Evolutionary conservation across 2,113 vertebrate species (phyloP).

Genomic region (Misgurnus mizolepis): DNA sequence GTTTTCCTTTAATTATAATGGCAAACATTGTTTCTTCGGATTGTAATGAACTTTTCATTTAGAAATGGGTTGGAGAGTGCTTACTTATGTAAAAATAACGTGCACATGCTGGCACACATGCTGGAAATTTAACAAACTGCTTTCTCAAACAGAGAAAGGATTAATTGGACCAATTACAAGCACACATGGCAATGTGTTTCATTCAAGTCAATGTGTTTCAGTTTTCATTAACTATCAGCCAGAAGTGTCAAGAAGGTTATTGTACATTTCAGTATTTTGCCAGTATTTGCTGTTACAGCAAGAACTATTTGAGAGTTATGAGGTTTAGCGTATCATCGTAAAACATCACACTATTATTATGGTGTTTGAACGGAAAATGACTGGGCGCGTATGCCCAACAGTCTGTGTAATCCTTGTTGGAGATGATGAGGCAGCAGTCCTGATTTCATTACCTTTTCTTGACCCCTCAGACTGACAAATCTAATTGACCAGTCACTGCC

Average conservation of each 20-base stretch:
- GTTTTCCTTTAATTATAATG: not conserved
- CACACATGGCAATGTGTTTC: not conserved
- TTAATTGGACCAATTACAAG: not conserved
- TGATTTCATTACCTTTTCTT: slow-evolving; percentile 78
- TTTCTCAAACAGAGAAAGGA: slow-evolving; percentile 7
- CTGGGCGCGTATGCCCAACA: slow-evolving; percentile 72
- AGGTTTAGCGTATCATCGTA: too few species aligned
- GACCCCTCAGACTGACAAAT: slow-evolving; percentile 79
- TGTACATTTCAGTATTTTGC: not conserved
- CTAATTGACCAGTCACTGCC: slow-evolving; percentile 76
- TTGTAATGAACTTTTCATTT: slow-evolving; percentile 1
- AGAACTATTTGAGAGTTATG: not conserved
- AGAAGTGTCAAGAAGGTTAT: not conserved
- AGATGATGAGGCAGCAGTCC: slow-evolving; percentile 70
- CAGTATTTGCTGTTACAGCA: not conserved
- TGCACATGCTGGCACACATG: not conserved
- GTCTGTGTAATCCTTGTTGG: slow-evolving; percentile 76
- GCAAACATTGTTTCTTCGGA: not conserved
- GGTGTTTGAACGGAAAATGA: slow-evolving; percentile 70
- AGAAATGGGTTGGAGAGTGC: slow-evolving; percentile 15
- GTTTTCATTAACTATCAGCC: not conserved
- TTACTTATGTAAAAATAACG: not conserved
- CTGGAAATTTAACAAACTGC: slow-evolving; percentile 5
- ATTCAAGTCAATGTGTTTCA: slow-evolving; percentile 1
- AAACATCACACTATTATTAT: slow-evolving; percentile 54